A percentile compares a stretch with the other conserved stretches of the same genome.
Conservation (phyloP, 2,113 vertebrate species). For the Grus americana region DNA sequence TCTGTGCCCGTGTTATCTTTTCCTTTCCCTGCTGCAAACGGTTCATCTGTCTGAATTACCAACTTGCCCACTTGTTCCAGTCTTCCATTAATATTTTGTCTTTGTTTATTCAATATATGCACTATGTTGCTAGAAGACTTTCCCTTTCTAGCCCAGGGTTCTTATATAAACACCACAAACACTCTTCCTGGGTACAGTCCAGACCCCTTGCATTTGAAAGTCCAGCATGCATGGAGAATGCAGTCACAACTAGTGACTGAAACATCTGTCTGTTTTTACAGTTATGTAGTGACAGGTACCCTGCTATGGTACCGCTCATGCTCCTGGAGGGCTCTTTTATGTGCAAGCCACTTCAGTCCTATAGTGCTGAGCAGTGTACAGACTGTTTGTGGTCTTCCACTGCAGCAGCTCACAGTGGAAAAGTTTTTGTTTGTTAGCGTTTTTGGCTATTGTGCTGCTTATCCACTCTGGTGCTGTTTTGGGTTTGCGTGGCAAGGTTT, state of each 20-base stretch:
- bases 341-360: not conserved
- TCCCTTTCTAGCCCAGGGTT: not conserved
- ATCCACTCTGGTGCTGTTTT: not conserved
- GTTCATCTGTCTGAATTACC: not conserved
- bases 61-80: not conserved
- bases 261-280: not conserved
- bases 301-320: not conserved
- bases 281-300: not conserved
- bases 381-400: not conserved
- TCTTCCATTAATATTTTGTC: not conserved
- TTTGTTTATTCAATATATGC: not conserved
- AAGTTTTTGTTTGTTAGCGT: not conserved
- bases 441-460: not conserved
- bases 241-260: not conserved
- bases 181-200: not conserved
- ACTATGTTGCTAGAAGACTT: not conserved
- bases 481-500: too few species aligned
- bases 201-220: not conserved
- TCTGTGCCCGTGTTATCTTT: not conserved
- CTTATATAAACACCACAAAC: not conserved
- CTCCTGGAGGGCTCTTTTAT: not conserved
- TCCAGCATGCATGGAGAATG: not conserved
- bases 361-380: not conserved
- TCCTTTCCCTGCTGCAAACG: not conserved
- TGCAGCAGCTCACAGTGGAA: not conserved